Evolutionary conservation across 2,113 vertebrate genomes (phyloP).

Genomic region (Bagarius yarrelli): DNA sequence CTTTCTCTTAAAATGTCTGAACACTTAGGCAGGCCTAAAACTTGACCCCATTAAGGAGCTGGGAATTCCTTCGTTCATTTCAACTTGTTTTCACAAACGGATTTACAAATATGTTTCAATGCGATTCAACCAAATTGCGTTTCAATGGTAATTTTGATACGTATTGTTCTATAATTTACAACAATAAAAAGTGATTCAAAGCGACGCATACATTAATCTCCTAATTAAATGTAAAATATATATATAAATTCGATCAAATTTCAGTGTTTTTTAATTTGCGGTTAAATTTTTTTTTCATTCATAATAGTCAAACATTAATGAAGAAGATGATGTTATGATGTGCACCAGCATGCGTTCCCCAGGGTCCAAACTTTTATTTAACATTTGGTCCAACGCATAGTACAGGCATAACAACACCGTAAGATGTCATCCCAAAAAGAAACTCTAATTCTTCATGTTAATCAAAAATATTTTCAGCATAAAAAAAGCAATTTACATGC

Average conservation of each 20-base stretch:
- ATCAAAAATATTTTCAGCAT: slow-evolving; percentile 9
- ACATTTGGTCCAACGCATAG: slow-evolving; percentile 40
- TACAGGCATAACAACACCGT: slow-evolving; percentile 8
- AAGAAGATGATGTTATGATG: neutral
- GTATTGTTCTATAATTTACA: neutral
- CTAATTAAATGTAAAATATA: too few species aligned
- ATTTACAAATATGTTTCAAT: neutral
- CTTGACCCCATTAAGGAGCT: neutral
- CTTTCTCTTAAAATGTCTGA: neutral
- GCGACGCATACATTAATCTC: neutral
- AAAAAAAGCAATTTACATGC: slow-evolving; percentile 33
- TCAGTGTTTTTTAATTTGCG: too few species aligned
- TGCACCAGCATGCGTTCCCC: neutral
- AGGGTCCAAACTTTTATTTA: slow-evolving; percentile 18
- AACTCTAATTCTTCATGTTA: slow-evolving; percentile 16
- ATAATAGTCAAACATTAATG: too few species aligned
- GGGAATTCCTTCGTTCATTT: slow-evolving; percentile 14
- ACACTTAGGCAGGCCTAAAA: neutral
- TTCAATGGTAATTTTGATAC: neutral
- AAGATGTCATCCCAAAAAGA: slow-evolving; percentile 16
- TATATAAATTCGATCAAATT: too few species aligned
- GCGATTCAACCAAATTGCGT: neutral
- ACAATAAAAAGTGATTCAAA: neutral
- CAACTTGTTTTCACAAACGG: neutral
- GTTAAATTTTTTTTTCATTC: too few species aligned